Percentiles rank a stretch among this genome's conserved stretches.
phyloP scores from a whole-genome alignment of 2,888 invertebrate genomes.

The Sisyra terminalis region DNA sequence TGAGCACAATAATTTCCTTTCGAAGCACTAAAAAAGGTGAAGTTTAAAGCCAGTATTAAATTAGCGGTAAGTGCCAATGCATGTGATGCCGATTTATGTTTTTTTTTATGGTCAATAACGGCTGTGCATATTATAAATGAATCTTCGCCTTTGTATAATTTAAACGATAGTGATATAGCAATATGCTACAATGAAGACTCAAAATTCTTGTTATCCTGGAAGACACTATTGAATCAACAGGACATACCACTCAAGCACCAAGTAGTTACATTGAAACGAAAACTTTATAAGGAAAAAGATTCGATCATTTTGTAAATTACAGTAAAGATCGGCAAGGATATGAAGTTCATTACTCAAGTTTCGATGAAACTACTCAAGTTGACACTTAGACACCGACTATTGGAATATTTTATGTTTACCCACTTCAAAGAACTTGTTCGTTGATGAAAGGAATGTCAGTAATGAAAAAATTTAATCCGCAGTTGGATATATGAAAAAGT shows the following conservation, averaged over 20 bases:
- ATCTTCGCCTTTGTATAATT: conserved; percentile 70
- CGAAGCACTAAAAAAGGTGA: conserved; percentile 71
- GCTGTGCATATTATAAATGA: conserved; percentile 81
- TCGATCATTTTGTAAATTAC: conserved; percentile 60
- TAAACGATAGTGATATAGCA: conserved; percentile 83
- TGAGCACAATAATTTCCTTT: conserved; percentile 66
- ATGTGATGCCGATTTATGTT: conserved; percentile 75
- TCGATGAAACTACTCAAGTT: conserved; percentile 68
- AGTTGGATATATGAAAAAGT: no score
- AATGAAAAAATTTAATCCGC: no score
- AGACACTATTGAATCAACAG: conserved; percentile 80
- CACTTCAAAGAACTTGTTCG: no score
- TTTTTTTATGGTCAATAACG: conserved; percentile 93
- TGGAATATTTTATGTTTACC: no score
- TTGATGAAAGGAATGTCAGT: no score
- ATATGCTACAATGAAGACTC: conserved; percentile 69
- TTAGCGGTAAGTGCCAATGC: conserved; percentile 61
- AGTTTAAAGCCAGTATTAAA: conserved; percentile 65
- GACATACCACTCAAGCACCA: conserved; percentile 63
- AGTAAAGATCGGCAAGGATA: conserved; percentile 53
- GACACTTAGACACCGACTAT: no score
- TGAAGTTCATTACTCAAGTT: conserved; percentile 76
- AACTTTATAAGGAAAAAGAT: conserved; percentile 72
- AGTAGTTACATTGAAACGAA: conserved; percentile 68
- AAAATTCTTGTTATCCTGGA: conserved; percentile 79